phyloP scores from a whole-genome alignment of 2,113 vertebrate genomes.

The Numenius arquata region DNA sequence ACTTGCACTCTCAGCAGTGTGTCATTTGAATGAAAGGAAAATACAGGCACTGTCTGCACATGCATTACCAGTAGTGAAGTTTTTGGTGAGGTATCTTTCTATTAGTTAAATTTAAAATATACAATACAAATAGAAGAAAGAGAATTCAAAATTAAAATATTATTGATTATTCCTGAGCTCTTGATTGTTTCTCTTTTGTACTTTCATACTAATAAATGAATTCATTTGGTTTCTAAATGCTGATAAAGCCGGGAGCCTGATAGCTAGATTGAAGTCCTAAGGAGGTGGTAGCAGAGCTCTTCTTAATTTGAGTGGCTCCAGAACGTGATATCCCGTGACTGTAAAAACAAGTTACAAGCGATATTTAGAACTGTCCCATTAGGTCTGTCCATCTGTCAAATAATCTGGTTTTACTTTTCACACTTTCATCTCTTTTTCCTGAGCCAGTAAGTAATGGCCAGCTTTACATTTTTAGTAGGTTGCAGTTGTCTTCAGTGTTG shows the following conservation, averaged over 20 bases:
- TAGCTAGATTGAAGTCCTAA: not conserved
- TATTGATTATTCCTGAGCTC: not conserved
- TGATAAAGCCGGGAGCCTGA: not conserved
- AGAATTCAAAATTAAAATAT: not conserved
- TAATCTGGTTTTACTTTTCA: not conserved
- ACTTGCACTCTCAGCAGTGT: not conserved
- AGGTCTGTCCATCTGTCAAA: not conserved
- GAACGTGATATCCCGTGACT: not conserved
- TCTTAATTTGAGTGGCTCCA: not conserved
- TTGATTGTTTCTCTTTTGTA: not conserved
- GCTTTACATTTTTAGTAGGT: not conserved
- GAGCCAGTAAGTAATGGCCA: not conserved
- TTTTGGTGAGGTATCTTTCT: not conserved
- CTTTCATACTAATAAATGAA: not conserved
- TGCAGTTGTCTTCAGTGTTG: not conserved
- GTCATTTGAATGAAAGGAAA: not conserved
- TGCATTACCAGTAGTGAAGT: not conserved
- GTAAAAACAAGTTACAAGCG: not conserved
- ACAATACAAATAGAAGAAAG: not conserved
- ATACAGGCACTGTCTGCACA: not conserved
- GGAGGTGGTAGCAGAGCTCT: not conserved
- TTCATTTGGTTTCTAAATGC: not conserved
- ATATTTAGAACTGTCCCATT: not conserved
- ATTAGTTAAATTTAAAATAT: not conserved
- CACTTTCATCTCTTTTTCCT: not conserved